These are phyloP conservation scores for Rhaphigaster nebulosa DNA, from an alignment of 2,888 invertebrate species.

Conservation along the genomic window DNA sequence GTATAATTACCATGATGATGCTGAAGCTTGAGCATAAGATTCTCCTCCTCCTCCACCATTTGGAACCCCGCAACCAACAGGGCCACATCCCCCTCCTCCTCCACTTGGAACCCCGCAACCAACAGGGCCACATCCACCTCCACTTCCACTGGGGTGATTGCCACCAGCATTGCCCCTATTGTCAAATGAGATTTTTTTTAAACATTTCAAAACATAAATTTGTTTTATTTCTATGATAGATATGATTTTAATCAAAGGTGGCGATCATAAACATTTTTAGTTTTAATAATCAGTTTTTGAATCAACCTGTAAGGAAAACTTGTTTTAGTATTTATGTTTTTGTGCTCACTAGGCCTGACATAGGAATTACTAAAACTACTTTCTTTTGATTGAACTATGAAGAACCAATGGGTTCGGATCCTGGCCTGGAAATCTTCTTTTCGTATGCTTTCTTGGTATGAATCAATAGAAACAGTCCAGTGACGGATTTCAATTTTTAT, in stretches of 20 bases:
- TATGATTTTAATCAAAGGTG: background rate
- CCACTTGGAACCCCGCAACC: background rate
- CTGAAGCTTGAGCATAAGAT: background rate
- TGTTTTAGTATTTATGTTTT: too few relatives aligned
- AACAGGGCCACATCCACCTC: background rate
- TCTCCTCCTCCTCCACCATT: background rate
- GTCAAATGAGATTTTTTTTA: background rate
- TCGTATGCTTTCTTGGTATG: too few relatives aligned
- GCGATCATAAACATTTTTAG: too few relatives aligned
- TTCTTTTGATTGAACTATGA: too few relatives aligned
- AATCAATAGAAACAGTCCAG: too few relatives aligned
- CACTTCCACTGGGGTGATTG: background rate
- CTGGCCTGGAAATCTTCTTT: too few relatives aligned
- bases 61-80: background rate
- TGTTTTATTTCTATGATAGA: background rate
- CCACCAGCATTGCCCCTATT: conserved; percentile 8
- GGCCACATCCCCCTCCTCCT: background rate
- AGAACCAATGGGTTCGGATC: too few relatives aligned
- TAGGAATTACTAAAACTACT: too few relatives aligned
- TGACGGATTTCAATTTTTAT: too few relatives aligned
- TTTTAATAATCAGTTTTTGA: too few relatives aligned
- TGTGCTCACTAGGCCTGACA: too few relatives aligned
- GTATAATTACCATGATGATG: conserved; percentile 19
- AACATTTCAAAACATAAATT: background rate
- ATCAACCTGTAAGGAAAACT: too few relatives aligned